These are phyloP conservation scores for Sebastes hubbsi DNA, from an alignment of 2,797 vertebrate species.

Conservation along the genomic window DNA sequence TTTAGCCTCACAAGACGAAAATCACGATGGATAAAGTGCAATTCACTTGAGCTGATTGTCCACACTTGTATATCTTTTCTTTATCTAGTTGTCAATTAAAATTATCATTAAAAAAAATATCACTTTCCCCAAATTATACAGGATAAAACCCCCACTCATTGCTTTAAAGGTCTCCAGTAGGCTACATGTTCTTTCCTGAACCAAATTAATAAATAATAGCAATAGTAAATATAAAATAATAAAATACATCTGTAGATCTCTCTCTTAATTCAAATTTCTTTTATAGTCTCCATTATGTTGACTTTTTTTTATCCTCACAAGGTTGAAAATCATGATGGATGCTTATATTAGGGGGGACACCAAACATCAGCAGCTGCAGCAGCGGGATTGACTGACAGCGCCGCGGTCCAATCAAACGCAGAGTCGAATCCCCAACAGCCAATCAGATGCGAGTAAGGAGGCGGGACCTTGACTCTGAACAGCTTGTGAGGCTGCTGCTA, in stretches of 20 bases:
- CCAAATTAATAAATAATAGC: neutral
- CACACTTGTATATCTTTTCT: neutral
- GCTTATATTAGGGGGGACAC: neutral
- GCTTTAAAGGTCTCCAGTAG: neutral
- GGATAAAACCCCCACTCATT: neutral
- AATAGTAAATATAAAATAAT: neutral
- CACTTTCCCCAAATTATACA: neutral
- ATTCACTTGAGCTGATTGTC: neutral
- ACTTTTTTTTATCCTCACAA: no score
- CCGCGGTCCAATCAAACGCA: slow-evolving; percentile 38
- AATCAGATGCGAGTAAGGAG: slow-evolving; percentile 36
- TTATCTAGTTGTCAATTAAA: neutral
- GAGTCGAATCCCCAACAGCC: neutral
- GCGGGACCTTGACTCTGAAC: slow-evolving; percentile 23
- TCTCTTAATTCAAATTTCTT: neutral
- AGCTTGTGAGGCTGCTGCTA: slow-evolving; percentile 56
- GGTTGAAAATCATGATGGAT: slow-evolving; percentile 30
- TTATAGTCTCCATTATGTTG: neutral
- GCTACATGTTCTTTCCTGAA: neutral
- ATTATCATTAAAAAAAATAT: neutral
- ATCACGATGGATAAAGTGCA: neutral
- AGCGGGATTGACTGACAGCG: slow-evolving; percentile 41
- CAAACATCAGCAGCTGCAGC: slow-evolving; percentile 62
- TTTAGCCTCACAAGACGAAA: neutral
- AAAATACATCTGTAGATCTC: neutral